Percentiles rank a stretch among this genome's conserved stretches.
Evolutionary conservation across 2,797 vertebrate genomes (phyloP).

Genomic region (Mustela erminea): DNA sequence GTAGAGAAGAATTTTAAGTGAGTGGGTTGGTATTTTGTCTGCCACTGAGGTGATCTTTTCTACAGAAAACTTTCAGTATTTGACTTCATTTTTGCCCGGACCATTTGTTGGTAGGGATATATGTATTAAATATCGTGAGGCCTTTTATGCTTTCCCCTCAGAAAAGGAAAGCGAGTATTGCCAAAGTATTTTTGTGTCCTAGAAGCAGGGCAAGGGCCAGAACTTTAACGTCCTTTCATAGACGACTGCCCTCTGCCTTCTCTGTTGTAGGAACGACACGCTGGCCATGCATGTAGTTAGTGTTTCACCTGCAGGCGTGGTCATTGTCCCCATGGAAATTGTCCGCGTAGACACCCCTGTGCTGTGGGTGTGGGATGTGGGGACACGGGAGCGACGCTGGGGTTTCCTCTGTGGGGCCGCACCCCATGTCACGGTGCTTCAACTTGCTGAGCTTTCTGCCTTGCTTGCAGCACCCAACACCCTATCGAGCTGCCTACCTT

Average conservation of each 20-base stretch:
- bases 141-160: not conserved
- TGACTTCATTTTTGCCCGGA: not conserved
- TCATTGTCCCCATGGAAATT: not conserved
- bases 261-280: rapidly evolving
- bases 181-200: not conserved
- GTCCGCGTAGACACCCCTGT: rapidly evolving
- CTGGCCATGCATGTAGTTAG: too few species aligned
- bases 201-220: not conserved
- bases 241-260: not conserved
- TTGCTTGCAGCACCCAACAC: not conserved
- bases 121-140: not conserved
- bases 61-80: not conserved
- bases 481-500: not conserved
- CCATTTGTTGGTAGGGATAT: not conserved
- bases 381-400: not conserved
- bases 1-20: not conserved
- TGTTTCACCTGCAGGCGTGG: rapidly evolving
- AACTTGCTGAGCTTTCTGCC: not conserved
- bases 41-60: not conserved
- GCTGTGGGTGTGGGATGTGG: rapidly evolving
- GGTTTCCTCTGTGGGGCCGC: not conserved
- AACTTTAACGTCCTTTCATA: too few species aligned
- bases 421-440: not conserved
- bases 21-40: too few species aligned
- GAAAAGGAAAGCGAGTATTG: not conserved